Conservation (phyloP, 2,797 vertebrate species). For the Arctocebus calabarensis region DNA sequence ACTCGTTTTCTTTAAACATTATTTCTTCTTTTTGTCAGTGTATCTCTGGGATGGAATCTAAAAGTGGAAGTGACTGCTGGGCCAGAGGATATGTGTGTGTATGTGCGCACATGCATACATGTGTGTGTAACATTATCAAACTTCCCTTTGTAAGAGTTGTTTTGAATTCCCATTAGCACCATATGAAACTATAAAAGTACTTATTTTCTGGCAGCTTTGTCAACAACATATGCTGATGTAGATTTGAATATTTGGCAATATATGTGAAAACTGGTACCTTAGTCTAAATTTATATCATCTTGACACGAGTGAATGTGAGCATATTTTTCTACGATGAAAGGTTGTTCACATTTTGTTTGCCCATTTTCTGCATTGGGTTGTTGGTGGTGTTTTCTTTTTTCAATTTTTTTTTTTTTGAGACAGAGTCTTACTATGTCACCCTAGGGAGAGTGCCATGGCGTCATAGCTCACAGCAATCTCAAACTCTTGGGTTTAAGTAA, state of each 20-base stretch:
- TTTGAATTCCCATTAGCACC: background rate
- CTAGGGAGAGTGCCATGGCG: too few relatives aligned
- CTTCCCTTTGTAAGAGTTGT: background rate
- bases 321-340: background rate
- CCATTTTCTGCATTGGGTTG: background rate
- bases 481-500: too few relatives aligned
- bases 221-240: background rate
- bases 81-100: background rate
- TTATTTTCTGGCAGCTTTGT: background rate
- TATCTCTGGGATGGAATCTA: background rate
- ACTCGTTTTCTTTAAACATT: background rate
- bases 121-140: background rate
- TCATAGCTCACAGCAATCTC: too few relatives aligned
- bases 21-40: background rate
- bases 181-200: background rate
- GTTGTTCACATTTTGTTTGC: background rate
- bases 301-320: background rate
- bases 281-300: background rate
- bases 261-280: background rate
- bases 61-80: background rate
- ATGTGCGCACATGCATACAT: too few relatives aligned
- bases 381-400: background rate
- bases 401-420: too few relatives aligned
- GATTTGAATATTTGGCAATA: background rate
- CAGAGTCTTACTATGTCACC: too few relatives aligned